Evolutionary conservation across 2,888 invertebrate species (phyloP), one percentile per base, ranked within the genome.

Genomic region (Catocala nupta): DNA sequence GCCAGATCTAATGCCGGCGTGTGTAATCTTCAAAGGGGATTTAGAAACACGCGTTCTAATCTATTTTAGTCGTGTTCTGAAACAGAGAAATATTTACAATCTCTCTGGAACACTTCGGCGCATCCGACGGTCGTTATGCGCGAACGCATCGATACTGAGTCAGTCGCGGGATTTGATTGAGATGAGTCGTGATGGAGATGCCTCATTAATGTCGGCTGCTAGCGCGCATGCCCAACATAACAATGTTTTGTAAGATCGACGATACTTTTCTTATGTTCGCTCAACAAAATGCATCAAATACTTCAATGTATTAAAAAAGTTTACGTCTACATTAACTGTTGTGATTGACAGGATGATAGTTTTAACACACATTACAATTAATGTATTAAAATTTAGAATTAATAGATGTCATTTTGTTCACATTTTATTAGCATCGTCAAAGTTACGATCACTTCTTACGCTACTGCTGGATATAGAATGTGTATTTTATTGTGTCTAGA

Each of bases 11-110:
- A 93, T 93, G 90, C 92, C 86, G 86, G 93, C 89, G 88, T 92
- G 92, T 92, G 90, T 93, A 94, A 94, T 94, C 94, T 94, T 94
- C 94, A 94, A 94, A 94, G 94, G 90, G 89, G 93, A 93, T 93
- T 93, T 93, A 92, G 93, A 90, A 93, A 94, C 94, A 93, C 90
- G 92, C 93, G 93, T 93, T 89, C 93, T 93, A 88, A 89, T 93
- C 93, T 94, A 94, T 94, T 94, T 93, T 87, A 83, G 93, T 92
- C 90, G 88, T 83, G 92, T 93, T 91, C 92, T 88, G 92, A 92
- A 94, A 93, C 93, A 93, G 93, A 92, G 93, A 92, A 94, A 93
- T 94, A 93, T 94, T 94, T 94, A 93, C 94, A 93, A 93, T 93
- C 93, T 91, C 90, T 88, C 89, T 89, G 89, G 87, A 92, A 90